Base-by-base conservation (phyloP, 2,113 vertebrate species). In the Brienomyrus brachyistius region DNA sequence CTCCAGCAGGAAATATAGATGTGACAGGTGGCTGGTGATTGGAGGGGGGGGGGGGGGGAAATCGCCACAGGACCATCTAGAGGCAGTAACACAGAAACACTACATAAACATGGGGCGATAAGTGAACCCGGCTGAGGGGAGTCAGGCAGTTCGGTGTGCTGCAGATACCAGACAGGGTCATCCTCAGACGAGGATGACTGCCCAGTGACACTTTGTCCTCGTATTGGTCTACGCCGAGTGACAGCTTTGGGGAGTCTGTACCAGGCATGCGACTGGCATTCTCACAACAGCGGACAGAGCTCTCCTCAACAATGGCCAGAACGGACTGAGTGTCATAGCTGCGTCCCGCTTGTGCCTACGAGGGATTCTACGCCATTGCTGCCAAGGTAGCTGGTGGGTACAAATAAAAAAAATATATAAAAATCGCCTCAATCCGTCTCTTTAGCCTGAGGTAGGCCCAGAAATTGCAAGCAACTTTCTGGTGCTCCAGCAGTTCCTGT, bases 61-160 rank as follows among this genome's bases (percentile, higher is more conserved):
- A 59, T 40, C 8, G 31, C 56, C 90, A 70, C 88, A 9, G 85
- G 59, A 27, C n/a, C n/a, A 19, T 82, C 87, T 62, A 47, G 54
- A 52, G 89, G 91, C 82, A 31, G 85, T 6, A 5, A 43, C 87
- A 84, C 31, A 31, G 0, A 89, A 88, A 43, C 82, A 47, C 74
- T 89, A 77, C 90, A 93, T 90, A 91, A 92, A 90, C 77, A 90
- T 90, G 89, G 83, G 66, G 83, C 8, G 88, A 86, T 88, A 74
- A 86, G 83, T 88, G 45, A 56, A n/a, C 77, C 47, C 21, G 48
- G 52, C 84, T 74, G 83, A 56, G 8, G 62, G 8, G 88, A 45
- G 74, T 85, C 47, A 50, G 88, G 54, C 70, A 23, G 31, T n/a
- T 21, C 6, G 47, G 88, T 8, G 31, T 7, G 3, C 62, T n/a